Evolutionary conservation across 2,797 vertebrate species (phyloP).

Genomic region (Phataginus tricuspis): DNA sequence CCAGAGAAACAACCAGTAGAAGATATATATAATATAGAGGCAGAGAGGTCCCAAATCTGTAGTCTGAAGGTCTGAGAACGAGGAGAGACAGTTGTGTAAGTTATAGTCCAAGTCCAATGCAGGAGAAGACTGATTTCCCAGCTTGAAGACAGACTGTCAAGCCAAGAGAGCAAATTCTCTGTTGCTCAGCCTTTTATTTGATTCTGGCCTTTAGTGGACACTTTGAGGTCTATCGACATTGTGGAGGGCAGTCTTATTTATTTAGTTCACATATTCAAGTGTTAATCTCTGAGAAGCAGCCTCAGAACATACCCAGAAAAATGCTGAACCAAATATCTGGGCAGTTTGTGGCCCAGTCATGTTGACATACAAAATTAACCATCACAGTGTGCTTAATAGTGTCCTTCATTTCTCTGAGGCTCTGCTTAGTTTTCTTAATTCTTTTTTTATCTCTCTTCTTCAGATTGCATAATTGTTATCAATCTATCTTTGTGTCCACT

Average conservation of each 20-base stretch:
- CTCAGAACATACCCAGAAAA: background rate
- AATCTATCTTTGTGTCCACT: background rate
- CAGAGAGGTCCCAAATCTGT: background rate
- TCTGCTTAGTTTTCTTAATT: background rate
- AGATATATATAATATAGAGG: background rate
- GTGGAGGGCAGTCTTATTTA: background rate
- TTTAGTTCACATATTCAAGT: background rate
- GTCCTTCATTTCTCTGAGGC: background rate
- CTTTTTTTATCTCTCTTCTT: background rate
- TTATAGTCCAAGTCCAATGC: background rate
- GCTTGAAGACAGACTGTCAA: background rate
- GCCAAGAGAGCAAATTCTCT: background rate
- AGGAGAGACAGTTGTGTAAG: background rate
- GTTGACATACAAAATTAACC: conserved; percentile 17
- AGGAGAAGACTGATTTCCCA: background rate
- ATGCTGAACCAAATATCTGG: background rate
- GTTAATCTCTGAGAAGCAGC: background rate
- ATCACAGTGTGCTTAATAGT: background rate
- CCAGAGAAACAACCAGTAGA: background rate
- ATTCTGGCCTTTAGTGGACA: background rate
- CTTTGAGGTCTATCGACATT: background rate
- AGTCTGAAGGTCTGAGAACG: background rate
- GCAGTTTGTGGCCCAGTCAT: background rate
- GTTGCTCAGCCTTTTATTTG: background rate
- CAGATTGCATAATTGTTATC: background rate